Conservation (phyloP, 2,113 vertebrate species). For the Onychostoma macrolepis region DNA sequence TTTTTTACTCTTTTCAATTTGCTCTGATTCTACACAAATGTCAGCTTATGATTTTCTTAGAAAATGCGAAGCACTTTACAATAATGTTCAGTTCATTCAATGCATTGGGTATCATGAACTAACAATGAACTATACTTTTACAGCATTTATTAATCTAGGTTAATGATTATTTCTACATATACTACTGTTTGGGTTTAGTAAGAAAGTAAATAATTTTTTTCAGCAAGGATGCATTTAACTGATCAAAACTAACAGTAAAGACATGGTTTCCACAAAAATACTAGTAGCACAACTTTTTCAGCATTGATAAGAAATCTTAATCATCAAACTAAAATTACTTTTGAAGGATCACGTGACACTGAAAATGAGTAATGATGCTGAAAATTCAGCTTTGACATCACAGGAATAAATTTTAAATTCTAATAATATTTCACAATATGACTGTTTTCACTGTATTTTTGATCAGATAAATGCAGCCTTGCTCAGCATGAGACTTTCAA, state of each 20-base stretch:
- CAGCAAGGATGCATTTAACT: not conserved
- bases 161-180: not conserved
- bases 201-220: not conserved
- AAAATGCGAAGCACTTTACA: constrained; percentile 2
- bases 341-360: not conserved
- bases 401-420: not conserved
- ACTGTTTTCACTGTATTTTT: not conserved
- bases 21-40: not conserved
- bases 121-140: not conserved
- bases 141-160: not conserved
- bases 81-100: not conserved
- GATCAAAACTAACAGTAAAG: not conserved
- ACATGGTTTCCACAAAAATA: not conserved
- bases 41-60: constrained; percentile 10
- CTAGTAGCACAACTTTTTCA: not conserved
- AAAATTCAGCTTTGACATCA: not conserved
- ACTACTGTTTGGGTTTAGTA: not conserved
- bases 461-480: not conserved
- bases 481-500: not conserved
- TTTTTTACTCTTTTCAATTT: not conserved
- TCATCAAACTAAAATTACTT: not conserved
- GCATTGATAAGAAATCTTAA: not conserved
- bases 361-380: not conserved
- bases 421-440: not conserved
- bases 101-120: not conserved